Conservation (phyloP, 2,888 invertebrate genomes). For the Bellardia pandia region DNA sequence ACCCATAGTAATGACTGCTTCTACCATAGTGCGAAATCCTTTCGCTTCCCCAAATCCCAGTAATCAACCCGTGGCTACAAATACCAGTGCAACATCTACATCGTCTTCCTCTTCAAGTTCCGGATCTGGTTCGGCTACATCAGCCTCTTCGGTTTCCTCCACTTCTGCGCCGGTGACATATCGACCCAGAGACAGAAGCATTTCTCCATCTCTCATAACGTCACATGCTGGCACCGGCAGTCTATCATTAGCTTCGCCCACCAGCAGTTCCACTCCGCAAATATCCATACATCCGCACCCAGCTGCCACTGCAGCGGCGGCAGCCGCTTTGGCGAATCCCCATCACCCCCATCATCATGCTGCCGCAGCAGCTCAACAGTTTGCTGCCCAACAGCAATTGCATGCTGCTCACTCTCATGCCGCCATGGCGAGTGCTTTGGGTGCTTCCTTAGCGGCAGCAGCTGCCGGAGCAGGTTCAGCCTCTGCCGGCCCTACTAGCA, state of each 20-base stretch:
- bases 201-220: slow-evolving; percentile 76
- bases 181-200: slow-evolving; percentile 76
- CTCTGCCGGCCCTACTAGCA: slow-evolving; percentile 76
- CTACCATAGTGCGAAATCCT: slow-evolving; percentile 82
- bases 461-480: slow-evolving; percentile 81
- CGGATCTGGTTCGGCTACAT: slow-evolving; percentile 47
- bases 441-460: slow-evolving; percentile 79
- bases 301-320: slow-evolving; percentile 71
- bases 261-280: slow-evolving; percentile 38
- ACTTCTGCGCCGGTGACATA: slow-evolving; percentile 69
- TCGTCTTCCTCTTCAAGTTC: slow-evolving; percentile 71
- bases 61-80: slow-evolving; percentile 51
- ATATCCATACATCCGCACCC: slow-evolving; percentile 65
- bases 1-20: slow-evolving; percentile 79
- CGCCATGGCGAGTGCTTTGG: slow-evolving; percentile 81
- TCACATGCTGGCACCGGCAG: slow-evolving; percentile 74
- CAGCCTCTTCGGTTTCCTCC: slow-evolving; percentile 67
- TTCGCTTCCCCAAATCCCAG: slow-evolving; percentile 82
- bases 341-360: slow-evolving; percentile 80
- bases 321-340: slow-evolving; percentile 74
- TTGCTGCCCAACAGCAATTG: slow-evolving; percentile 81
- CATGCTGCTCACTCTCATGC: slow-evolving; percentile 81
- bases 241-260: slow-evolving; percentile 76
- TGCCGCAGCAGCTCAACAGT: slow-evolving; percentile 80
- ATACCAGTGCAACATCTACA: slow-evolving; percentile 53